Conservation (phyloP, 2,113 vertebrate species). For the Formicarius rufipectus region DNA sequence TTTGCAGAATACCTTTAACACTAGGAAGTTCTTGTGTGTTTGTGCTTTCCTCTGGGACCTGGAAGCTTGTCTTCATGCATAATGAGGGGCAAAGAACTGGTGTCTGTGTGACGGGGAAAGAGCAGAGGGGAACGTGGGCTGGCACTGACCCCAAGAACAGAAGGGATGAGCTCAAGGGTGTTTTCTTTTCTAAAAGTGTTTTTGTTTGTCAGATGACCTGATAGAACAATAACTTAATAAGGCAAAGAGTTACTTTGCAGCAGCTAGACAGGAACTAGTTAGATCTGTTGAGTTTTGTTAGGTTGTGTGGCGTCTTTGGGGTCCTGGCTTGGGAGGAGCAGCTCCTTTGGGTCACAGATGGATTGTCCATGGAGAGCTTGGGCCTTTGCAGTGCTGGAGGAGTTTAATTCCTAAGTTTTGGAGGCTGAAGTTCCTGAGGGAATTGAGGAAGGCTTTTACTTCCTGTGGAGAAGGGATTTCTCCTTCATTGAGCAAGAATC, state of each 20-base stretch:
- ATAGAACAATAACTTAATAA: background rate
- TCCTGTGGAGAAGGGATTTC: background rate
- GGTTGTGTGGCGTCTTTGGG: background rate
- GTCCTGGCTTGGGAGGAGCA: background rate
- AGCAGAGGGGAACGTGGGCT: fast-evolving
- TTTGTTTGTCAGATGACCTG: background rate
- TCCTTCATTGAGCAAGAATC: background rate
- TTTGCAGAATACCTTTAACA: background rate
- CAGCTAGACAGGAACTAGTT: background rate
- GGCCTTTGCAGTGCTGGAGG: background rate
- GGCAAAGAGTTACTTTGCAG: background rate
- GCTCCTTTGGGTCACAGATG: background rate
- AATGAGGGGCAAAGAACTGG: background rate
- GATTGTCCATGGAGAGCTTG: background rate
- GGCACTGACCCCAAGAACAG: background rate
- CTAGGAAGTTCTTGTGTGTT: background rate
- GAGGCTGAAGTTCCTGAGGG: background rate
- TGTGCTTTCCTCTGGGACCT: background rate
- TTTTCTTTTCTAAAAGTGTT: background rate
- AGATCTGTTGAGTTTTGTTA: background rate
- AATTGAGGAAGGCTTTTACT: background rate
- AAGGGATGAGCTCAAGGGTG: background rate
- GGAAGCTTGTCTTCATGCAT: background rate
- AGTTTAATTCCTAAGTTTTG: background rate
- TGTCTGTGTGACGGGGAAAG: background rate